Evolutionary conservation across 2,113 vertebrate genomes (phyloP), one percentile per base, ranked within the genome.

Genomic region (Ancistrus triradiatus): DNA sequence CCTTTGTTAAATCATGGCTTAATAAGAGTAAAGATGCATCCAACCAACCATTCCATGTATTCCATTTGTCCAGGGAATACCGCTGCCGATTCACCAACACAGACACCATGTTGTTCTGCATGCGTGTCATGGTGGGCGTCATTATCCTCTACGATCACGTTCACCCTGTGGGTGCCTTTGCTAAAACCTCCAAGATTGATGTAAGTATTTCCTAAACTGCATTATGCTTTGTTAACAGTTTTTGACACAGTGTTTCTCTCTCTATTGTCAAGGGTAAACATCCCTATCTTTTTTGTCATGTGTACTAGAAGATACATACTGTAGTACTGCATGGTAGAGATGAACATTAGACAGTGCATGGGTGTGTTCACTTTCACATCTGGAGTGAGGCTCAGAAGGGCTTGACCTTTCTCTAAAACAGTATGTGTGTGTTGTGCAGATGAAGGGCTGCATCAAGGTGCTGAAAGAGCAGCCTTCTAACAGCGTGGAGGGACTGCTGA

Each of bases 371-470:
- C 18, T 40, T 17, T 22, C 49, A 70, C 51, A 42, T 58, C 35
- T 44, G 59, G 62, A 50, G 57, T 67, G 17, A 33, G 56, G 49
- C 64, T 72, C 51, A 65, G 56, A 77, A 65, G 7, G 40, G 0
- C 18, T 18, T 83, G 82, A 84, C 82, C 80, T 84, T 84, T 82
- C 49, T 70, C 58, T 79, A 48, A 84, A 1, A 21, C 15, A 48
- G 52, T 56, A 43, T 72, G 35, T 68, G 31, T 69, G 15, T 66
- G 11, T 27, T 44, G 40, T 3, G 4, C 77, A 95, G 93, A 95
- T 95, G 93, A 95, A 95, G 88, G 92, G 93, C 76, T 95, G 93
- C 77, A 95, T 95, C 83, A 95, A 95, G 82, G 92, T 95, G 74
- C 74, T 95, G 83, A 95, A 94, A 83, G 93, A 95, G 56, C 93